These are phyloP conservation scores for Pseudococcus longispinus DNA, from an alignment of 2,888 invertebrate genomes.

Conservation along the genomic window DNA sequence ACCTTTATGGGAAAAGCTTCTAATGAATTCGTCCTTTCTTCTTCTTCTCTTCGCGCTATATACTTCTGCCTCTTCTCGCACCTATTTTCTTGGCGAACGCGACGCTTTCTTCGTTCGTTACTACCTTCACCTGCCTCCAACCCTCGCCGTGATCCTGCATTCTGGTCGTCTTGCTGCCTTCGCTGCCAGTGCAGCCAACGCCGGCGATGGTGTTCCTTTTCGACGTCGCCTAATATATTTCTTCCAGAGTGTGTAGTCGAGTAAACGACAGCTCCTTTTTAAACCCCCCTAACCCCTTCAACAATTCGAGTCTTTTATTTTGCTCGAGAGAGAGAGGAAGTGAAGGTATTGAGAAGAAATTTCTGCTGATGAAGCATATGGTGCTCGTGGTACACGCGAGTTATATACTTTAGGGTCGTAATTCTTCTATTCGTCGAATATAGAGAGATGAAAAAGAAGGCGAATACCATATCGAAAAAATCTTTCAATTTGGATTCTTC, in stretches of 20 bases:
- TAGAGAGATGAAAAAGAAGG: background rate
- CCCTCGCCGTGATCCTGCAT: background rate
- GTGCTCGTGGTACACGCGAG: too few species aligned
- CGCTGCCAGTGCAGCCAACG: too few species aligned
- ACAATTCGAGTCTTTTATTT: too few species aligned
- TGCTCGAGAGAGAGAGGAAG: too few species aligned
- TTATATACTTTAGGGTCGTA: too few species aligned
- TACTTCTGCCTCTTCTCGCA: background rate
- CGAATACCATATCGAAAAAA: too few species aligned
- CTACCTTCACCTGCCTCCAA: background rate
- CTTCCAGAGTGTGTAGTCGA: background rate
- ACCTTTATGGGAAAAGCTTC: slow-evolving; percentile 56
- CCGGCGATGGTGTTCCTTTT: background rate
- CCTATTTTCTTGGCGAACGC: background rate
- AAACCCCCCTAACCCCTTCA: too few species aligned
- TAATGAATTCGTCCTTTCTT: slow-evolving; percentile 53
- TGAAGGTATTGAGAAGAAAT: background rate
- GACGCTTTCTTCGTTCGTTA: background rate
- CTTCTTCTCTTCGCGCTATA: background rate
- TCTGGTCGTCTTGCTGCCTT: background rate
- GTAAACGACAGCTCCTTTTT: background rate
- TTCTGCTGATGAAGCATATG: too few species aligned
- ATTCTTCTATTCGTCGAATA: too few species aligned
- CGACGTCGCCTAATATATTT: background rate
- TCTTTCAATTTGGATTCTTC: too few species aligned